These are phyloP conservation scores for Phylloscopus trochilus DNA, from an alignment of 2,113 vertebrate species.

Conservation along the genomic window DNA sequence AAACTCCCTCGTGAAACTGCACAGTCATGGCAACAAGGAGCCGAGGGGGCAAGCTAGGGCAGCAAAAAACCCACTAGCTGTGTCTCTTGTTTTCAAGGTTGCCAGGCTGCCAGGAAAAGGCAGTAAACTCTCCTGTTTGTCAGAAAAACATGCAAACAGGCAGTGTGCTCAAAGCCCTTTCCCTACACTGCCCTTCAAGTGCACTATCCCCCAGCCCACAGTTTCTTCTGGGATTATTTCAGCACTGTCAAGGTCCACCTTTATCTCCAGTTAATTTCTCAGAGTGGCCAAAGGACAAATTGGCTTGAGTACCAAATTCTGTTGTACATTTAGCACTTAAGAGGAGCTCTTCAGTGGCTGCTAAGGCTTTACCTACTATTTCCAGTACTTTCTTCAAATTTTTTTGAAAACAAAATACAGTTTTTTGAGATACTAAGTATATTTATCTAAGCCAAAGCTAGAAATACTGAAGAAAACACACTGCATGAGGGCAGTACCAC, in stretches of 20 bases:
- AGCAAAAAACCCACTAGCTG: neutral
- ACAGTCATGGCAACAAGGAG: neutral
- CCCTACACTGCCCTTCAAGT: neutral
- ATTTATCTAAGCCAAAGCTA: neutral
- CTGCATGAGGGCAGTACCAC: neutral
- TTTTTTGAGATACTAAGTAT: neutral
- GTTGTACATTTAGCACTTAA: neutral
- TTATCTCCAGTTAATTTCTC: neutral
- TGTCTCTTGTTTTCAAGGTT: neutral
- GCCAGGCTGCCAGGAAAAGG: neutral
- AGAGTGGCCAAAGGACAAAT: neutral
- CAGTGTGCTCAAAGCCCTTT: neutral
- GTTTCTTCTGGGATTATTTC: neutral
- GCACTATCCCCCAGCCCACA: neutral
- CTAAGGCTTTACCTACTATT: neutral
- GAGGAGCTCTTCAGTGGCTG: neutral
- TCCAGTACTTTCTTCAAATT: neutral
- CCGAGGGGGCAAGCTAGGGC: neutral
- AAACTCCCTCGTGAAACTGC: neutral
- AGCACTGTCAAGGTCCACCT: neutral
- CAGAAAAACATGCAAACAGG: neutral
- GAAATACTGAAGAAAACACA: neutral
- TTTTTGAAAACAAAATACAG: neutral
- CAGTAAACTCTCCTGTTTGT: neutral
- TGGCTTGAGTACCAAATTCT: neutral